These are phyloP conservation scores for Podocnemis expansa DNA, from an alignment of 2,113 vertebrate species.

Conservation along the genomic window DNA sequence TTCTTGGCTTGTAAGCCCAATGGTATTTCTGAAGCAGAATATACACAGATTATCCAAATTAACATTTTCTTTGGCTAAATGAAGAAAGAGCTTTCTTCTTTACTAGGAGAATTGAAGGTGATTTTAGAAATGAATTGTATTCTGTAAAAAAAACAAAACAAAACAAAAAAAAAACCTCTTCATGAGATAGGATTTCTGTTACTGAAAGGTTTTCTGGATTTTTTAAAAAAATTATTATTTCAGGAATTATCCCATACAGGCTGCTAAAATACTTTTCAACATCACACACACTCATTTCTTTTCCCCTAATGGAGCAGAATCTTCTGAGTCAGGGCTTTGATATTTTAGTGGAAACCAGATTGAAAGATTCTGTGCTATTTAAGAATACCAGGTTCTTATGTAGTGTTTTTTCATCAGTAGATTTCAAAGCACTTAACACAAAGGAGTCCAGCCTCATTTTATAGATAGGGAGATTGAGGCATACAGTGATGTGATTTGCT, in stretches of 20 bases:
- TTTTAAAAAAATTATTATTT: background rate
- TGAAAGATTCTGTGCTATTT: background rate
- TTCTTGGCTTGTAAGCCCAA: background rate
- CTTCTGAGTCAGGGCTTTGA: background rate
- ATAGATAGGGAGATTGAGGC: background rate
- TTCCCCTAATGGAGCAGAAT: background rate
- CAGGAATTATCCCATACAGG: background rate
- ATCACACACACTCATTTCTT: background rate
- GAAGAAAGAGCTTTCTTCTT: background rate
- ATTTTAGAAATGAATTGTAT: background rate
- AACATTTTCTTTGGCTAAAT: conserved; percentile 10
- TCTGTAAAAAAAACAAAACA: background rate
- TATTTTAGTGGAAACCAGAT: background rate
- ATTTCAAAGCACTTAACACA: background rate
- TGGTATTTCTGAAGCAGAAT: background rate
- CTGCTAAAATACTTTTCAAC: conserved; percentile 7
- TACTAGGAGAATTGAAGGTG: background rate
- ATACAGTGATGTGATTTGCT: conserved; percentile 12
- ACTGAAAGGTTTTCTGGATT: background rate
- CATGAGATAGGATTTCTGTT: background rate
- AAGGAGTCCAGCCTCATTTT: conserved; percentile 9
- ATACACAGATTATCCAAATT: background rate
- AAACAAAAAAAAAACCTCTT: background rate
- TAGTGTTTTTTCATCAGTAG: conserved; percentile 18
- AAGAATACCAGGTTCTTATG: background rate